Percentiles rank a stretch among this genome's conserved stretches.
These are phyloP conservation scores for Eulemur mongoz DNA, from an alignment of 2,797 vertebrate genomes.

Conservation along the genomic window DNA sequence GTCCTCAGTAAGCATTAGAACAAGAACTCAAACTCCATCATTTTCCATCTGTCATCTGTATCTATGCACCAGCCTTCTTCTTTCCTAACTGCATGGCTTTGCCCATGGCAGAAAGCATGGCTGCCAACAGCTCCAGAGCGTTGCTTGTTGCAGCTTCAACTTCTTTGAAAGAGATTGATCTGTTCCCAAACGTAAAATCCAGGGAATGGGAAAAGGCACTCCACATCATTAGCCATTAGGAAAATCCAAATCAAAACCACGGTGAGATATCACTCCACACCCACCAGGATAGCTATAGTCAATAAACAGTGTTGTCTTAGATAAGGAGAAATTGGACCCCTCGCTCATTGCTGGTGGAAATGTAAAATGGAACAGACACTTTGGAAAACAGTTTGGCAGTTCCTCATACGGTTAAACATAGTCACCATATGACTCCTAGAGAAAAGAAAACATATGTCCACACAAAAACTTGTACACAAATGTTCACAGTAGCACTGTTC, in stretches of 20 bases:
- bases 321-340: neutral
- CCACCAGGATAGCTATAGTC: neutral
- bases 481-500: neutral
- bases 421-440: neutral
- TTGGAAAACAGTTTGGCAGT: neutral
- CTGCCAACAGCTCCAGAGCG: neutral
- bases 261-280: neutral
- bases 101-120: neutral
- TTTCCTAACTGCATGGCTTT: neutral
- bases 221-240: neutral
- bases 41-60: neutral
- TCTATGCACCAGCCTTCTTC: neutral
- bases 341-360: neutral
- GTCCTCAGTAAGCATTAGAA: neutral
- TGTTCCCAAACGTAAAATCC: neutral
- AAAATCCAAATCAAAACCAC: neutral
- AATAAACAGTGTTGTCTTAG: neutral
- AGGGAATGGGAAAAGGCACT: neutral
- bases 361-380: neutral
- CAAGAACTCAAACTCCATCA: neutral
- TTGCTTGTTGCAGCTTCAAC: neutral
- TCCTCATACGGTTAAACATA: neutral
- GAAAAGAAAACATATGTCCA: neutral
- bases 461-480: neutral
- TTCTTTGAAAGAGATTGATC: neutral